A percentile compares a stretch with the other conserved stretches of the same genome.
Conservation (phyloP, 1,140 invertebrate genomes). For the Psilanteris sp. region DNA sequence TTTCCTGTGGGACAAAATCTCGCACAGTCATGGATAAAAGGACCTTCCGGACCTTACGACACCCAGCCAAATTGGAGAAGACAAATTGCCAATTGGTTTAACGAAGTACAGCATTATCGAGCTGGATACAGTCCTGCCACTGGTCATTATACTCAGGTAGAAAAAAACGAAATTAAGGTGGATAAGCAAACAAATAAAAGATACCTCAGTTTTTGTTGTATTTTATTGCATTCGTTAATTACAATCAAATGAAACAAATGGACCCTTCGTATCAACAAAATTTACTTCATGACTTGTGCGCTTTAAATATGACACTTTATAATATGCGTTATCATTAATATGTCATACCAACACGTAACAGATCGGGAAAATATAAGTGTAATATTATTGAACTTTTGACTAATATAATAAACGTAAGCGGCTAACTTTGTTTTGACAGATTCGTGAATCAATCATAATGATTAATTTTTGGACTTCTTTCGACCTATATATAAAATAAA, state of each 20-base stretch:
- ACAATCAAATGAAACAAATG: constrained; percentile 39
- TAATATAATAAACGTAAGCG: too few species aligned
- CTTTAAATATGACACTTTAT: too few species aligned
- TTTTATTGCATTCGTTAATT: constrained; percentile 21
- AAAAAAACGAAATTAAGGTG: constrained; percentile 46
- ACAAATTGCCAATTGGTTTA: constrained; percentile 89
- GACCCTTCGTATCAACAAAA: constrained; percentile 9
- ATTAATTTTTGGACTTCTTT: too few species aligned
- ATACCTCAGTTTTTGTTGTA: constrained; percentile 41
- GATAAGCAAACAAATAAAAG: constrained; percentile 49
- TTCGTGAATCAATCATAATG: too few species aligned
- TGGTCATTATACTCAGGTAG: constrained; percentile 91
- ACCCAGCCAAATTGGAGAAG: constrained; percentile 85
- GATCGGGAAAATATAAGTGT: too few species aligned
- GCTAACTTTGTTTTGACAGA: too few species aligned
- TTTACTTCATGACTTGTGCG: constrained; percentile 4
- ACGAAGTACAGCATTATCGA: constrained; percentile 87
- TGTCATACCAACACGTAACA: too few species aligned
- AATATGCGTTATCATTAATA: too few species aligned
- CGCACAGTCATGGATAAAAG: constrained; percentile 88
- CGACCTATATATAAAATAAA: too few species aligned
- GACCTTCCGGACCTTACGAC: constrained; percentile 81
- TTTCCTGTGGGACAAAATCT: constrained; percentile 92
- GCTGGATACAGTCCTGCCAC: constrained; percentile 84
- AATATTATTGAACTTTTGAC: too few species aligned